These are phyloP conservation scores for Drosophila subpulchrella DNA, from an alignment of 1,140 invertebrate genomes.

Conservation along the genomic window DNA sequence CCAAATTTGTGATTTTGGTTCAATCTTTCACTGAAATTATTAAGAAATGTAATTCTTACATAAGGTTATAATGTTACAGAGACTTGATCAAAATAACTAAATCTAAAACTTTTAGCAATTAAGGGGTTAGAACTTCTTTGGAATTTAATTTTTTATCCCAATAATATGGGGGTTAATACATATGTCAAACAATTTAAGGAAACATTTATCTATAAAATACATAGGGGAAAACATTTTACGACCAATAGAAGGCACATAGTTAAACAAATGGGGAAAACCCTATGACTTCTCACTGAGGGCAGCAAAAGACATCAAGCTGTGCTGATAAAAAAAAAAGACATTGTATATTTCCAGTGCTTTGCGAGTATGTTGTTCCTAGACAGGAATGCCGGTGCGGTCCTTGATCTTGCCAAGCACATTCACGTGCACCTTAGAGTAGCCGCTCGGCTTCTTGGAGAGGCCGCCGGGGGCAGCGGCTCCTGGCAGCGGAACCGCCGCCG, in stretches of 20 bases:
- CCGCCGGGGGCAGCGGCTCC: slow-evolving; percentile 32
- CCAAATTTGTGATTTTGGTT: background rate
- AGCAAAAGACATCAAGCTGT: slow-evolving; percentile 17
- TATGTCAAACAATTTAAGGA: background rate
- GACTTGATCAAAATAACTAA: too few relatives aligned
- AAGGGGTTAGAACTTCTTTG: too few relatives aligned
- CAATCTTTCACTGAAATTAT: too few relatives aligned
- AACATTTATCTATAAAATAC: background rate
- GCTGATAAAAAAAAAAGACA: slow-evolving; percentile 9
- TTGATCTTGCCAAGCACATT: slow-evolving; percentile 84
- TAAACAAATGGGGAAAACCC: background rate
- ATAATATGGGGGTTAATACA: too few relatives aligned
- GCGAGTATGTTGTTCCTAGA: slow-evolving; percentile 56
- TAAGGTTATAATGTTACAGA: too few relatives aligned
- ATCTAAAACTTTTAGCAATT: too few relatives aligned
- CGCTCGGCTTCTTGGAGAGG: slow-evolving; percentile 65
- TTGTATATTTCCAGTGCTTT: slow-evolving; percentile 38
- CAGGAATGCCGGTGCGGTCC: slow-evolving; percentile 83
- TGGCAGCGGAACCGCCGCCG: slow-evolving; percentile 26
- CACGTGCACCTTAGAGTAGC: slow-evolving; percentile 80
- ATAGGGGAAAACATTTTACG: background rate
- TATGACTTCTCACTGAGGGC: background rate
- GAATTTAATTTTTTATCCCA: too few relatives aligned
- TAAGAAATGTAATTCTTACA: too few relatives aligned
- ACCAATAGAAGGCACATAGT: slow-evolving; percentile 40